These are phyloP conservation scores for Plecotus auritus DNA, from an alignment of 2,113 vertebrate species.

Conservation along the genomic window DNA sequence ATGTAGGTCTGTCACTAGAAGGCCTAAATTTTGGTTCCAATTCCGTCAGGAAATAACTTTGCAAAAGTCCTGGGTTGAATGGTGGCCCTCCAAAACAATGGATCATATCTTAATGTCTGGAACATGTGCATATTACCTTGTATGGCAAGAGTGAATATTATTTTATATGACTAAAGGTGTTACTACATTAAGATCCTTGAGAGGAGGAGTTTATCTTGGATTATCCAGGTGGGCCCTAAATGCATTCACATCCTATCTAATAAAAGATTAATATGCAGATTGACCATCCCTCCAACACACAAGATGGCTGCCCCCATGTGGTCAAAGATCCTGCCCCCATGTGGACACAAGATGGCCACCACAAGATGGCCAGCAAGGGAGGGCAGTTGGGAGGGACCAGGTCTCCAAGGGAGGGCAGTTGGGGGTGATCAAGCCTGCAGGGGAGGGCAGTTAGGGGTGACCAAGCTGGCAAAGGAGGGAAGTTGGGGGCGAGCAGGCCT, in stretches of 20 bases:
- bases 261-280: no score
- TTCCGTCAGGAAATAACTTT: background rate
- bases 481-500: no score
- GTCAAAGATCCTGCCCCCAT: no score
- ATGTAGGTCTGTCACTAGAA: background rate
- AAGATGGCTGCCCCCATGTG: no score
- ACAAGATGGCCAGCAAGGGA: no score
- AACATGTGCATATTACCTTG: background rate
- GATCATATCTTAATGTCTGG: background rate
- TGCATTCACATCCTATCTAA: background rate
- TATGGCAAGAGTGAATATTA: background rate
- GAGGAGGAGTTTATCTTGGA: background rate
- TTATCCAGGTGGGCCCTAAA: background rate
- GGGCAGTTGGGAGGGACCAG: no score
- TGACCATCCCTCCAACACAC: no score
- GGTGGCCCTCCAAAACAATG: background rate
- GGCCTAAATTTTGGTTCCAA: background rate
- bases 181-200: background rate
- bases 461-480: no score
- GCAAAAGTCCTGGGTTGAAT: background rate
- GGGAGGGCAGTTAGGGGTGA: no score
- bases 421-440: no score
- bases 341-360: no score
- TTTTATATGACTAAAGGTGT: background rate
- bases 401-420: no score